A percentile compares a stretch with the other conserved stretches of the same genome.
These are phyloP conservation scores for Melanotaenia pygmaea DNA, from an alignment of 2,797 vertebrate species.

Conservation along the genomic window DNA sequence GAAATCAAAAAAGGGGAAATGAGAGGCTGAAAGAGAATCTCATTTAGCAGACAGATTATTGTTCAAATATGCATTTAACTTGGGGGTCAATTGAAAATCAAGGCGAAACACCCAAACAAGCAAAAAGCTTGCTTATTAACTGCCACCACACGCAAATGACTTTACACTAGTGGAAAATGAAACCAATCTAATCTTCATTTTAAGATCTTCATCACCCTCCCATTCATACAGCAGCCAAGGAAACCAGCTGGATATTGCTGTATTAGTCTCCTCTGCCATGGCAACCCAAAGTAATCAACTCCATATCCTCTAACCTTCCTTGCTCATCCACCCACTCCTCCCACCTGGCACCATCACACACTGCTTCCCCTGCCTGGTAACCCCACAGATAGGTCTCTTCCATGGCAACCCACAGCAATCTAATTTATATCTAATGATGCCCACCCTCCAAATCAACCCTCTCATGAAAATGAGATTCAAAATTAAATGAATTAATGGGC, in stretches of 20 bases:
- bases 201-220: conserved; percentile 49
- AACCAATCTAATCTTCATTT: conserved; percentile 62
- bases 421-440: conserved; percentile 75
- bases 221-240: conserved; percentile 47
- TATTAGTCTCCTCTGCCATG: conserved; percentile 67
- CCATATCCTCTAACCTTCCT: conserved; percentile 70
- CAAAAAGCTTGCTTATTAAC: conserved; percentile 38
- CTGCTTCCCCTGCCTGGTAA: conserved; percentile 60
- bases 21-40: conserved; percentile 43
- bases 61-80: conserved; percentile 44
- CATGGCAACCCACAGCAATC: conserved; percentile 66
- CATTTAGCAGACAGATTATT: conserved; percentile 48
- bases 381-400: conserved; percentile 63
- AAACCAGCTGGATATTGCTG: conserved; percentile 66
- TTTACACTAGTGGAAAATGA: conserved; percentile 52
- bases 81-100: conserved; percentile 63
- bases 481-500: conserved; percentile 61
- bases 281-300: conserved; percentile 82
- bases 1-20: conserved; percentile 58
- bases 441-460: conserved; percentile 47
- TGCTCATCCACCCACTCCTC: conserved; percentile 68
- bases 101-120: conserved; percentile 45
- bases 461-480: conserved; percentile 63
- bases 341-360: conserved; percentile 59
- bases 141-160: conserved; percentile 48